phyloP scores from a whole-genome alignment of 2,113 vertebrate genomes.

The Stegostoma tigrinum region DNA sequence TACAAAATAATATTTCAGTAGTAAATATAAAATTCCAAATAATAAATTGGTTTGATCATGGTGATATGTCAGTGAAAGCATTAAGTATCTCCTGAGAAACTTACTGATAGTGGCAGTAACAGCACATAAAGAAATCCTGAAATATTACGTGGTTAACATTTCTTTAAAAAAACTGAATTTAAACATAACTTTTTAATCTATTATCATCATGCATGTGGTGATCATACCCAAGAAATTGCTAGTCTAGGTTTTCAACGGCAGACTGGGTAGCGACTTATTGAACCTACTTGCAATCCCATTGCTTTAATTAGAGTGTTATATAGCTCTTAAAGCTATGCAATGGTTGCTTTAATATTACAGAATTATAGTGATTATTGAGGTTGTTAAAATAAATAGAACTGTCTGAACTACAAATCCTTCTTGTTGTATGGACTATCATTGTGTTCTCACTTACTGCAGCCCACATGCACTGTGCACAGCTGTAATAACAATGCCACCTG shows the following conservation, averaged over 20 bases:
- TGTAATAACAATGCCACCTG: slow-evolving; percentile 32
- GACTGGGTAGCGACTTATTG: neutral
- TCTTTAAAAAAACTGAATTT: too few relatives aligned
- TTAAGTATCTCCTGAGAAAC: neutral
- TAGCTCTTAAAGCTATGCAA: neutral
- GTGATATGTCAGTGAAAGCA: neutral
- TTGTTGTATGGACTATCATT: neutral
- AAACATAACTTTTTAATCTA: neutral
- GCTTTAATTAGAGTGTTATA: neutral
- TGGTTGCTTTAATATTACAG: neutral
- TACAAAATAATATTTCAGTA: too few relatives aligned
- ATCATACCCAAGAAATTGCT: neutral
- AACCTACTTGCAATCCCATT: neutral
- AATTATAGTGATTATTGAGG: neutral
- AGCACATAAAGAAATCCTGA: neutral
- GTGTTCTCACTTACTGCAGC: neutral
- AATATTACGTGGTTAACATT: too few relatives aligned
- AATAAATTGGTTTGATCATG: neutral
- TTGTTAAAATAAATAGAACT: slow-evolving; percentile 2
- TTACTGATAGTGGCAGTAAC: neutral
- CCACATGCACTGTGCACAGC: slow-evolving; percentile 6
- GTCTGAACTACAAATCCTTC: slow-evolving; percentile 9
- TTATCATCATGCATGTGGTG: neutral
- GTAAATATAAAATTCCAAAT: too few relatives aligned
- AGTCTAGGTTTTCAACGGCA: neutral